Base-by-base conservation (phyloP, 2,113 vertebrate genomes). In the Grantiella picta region DNA sequence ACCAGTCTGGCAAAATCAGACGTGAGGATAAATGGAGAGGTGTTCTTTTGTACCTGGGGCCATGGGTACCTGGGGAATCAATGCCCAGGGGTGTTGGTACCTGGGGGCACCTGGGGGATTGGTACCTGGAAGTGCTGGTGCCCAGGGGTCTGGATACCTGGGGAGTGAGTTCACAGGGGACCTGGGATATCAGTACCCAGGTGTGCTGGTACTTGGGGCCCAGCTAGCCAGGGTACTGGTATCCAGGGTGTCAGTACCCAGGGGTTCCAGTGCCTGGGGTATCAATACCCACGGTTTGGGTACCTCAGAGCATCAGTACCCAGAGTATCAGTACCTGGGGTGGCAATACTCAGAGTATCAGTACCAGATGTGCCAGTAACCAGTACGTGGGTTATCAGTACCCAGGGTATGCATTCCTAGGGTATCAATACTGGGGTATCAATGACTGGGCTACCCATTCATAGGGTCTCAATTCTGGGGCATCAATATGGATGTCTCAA, bases 371-470 rank as follows among this genome's bases (percentile, higher is more conserved):
- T 7, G 16, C 42, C 42, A 44, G 42, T 10, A 33, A 33, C 5
- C 53, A 56, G 65, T 23, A 35, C 17, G 22, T 21, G 5, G 29
- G 35, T 22, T 11, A 4, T 18, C 23, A 16, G 4, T 40, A 18
- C 10, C 40, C 15, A 9, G 4, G 4, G 25, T 4, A 38, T 38
- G 38, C 38, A 38, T 38, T 11, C 11, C 38, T 38, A 38, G 38
- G 38, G 38, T 19, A 22, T 23, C 38, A 24, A 5, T 31, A 1
- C 20, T 1, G 2, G 11, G 14, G 5, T 33, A 5, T 17, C 63
- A 47, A 5, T 40, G 4, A 25, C 10, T 0, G 5, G 24, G 38
- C 38, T 38, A 38, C 38, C 38, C 38, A 38, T 38, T 38, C 38
- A 38, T 38, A 38, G 38, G 10, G 38, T 38, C 38, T 44, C 44